Evolutionary conservation across 2,797 vertebrate species (phyloP).

Genomic region (Sebastes hubbsi): DNA sequence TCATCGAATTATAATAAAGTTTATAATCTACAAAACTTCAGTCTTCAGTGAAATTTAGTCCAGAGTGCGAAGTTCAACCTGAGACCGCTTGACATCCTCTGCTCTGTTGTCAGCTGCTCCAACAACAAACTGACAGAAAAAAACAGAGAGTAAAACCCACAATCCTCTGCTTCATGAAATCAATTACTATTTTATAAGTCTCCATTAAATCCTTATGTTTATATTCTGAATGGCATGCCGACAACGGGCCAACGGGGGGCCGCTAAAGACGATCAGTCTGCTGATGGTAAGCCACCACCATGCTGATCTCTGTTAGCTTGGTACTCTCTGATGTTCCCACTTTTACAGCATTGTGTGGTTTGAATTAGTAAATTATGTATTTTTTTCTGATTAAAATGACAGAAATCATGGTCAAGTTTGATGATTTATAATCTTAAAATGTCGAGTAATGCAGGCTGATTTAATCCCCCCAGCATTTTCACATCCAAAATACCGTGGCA

Average conservation of each 20-base stretch:
- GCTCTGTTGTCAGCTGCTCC: neutral
- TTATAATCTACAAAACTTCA: neutral
- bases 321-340: neutral
- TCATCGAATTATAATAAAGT: neutral
- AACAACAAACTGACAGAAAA: neutral
- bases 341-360: neutral
- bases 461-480: neutral
- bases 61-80: neutral
- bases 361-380: neutral
- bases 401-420: fast-evolving
- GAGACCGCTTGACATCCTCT: neutral
- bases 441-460: neutral
- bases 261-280: no score
- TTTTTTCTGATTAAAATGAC: neutral
- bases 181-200: neutral
- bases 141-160: neutral
- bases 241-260: no score
- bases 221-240: neutral
- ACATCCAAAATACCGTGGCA: neutral
- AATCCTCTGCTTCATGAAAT: neutral
- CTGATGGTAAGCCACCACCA: no score
- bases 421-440: neutral
- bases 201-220: neutral
- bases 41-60: neutral
- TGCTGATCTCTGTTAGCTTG: neutral